Evolutionary conservation across 92 coral and sea anemone genomes (phyloP).

Genomic region (Phenganax subtilis): DNA sequence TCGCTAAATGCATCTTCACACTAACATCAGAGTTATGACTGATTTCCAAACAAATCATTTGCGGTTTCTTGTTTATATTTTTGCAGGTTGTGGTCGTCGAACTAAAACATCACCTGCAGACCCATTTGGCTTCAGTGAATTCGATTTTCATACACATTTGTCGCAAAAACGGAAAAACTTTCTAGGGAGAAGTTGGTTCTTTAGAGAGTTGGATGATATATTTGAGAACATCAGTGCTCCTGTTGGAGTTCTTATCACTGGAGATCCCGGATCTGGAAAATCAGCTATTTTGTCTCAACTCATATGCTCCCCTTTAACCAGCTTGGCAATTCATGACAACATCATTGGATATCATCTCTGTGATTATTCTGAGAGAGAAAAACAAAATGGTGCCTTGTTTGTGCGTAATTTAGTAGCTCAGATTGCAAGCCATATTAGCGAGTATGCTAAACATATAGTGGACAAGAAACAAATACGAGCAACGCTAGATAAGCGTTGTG

Average conservation of each 20-base stretch:
- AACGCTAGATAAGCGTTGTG: slow-evolving; percentile 53
- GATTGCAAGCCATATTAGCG: slow-evolving; percentile 56
- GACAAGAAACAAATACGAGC: slow-evolving; percentile 47
- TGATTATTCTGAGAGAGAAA: slow-evolving; percentile 58
- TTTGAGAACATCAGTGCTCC: background rate
- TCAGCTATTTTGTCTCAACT: slow-evolving; percentile 71
- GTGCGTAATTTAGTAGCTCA: slow-evolving; percentile 74
- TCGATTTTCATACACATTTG: slow-evolving; percentile 16
- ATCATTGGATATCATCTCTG: slow-evolving; percentile 80
- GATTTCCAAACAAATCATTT: background rate
- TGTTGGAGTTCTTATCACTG: slow-evolving; percentile 51
- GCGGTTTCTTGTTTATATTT: background rate
- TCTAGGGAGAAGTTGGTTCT: slow-evolving; percentile 61
- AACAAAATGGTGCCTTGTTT: slow-evolving; percentile 64
- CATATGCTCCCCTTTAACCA: slow-evolving; percentile 70
- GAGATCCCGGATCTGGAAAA: slow-evolving; percentile 76
- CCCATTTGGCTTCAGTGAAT: slow-evolving; percentile 10
- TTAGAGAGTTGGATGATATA: slow-evolving; percentile 46
- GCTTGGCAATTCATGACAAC: slow-evolving; percentile 54
- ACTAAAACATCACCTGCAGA: slow-evolving; percentile 2
- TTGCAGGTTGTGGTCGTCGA: slow-evolving; percentile 21
- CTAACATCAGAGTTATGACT: no score
- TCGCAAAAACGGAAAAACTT: slow-evolving; percentile 28
- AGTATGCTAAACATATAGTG: slow-evolving; percentile 45
- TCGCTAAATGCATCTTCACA: no score